A percentile compares a stretch with the other conserved stretches of the same genome.
Conservation (phyloP, 2,113 vertebrate species). For the Lipotes vexillifer region DNA sequence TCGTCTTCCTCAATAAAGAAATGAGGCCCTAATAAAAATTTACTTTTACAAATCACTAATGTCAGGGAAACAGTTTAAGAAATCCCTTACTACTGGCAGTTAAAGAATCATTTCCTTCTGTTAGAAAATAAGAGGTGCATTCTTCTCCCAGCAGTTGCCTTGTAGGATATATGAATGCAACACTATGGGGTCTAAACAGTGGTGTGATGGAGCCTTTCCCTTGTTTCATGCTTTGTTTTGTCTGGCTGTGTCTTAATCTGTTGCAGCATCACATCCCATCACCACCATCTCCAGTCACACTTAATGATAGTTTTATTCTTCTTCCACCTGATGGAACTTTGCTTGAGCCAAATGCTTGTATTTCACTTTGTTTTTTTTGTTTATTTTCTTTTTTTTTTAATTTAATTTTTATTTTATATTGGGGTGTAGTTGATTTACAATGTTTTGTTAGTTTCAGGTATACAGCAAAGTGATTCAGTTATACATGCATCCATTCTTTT, state of each 20-base stretch:
- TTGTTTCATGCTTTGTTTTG: background rate
- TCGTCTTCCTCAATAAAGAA: conserved; percentile 36
- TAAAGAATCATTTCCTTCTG: conserved; percentile 22
- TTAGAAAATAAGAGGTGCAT: conserved; percentile 6
- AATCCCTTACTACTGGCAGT: background rate
- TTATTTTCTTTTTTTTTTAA: background rate
- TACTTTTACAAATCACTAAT: background rate
- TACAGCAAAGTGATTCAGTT: background rate
- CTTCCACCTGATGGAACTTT: background rate
- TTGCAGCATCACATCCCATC: background rate
- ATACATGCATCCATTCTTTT: background rate
- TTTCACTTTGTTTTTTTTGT: conserved; percentile 8
- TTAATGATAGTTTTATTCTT: background rate
- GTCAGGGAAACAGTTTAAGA: conserved; percentile 15
- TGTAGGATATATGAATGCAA: background rate
- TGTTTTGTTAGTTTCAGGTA: background rate
- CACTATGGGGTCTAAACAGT: background rate
- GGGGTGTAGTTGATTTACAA: background rate
- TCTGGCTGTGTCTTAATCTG: background rate
- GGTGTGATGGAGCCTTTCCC: background rate
- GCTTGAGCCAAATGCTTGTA: background rate
- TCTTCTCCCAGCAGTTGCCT: background rate
- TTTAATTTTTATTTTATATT: background rate
- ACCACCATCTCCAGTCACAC: background rate
- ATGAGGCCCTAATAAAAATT: conserved; percentile 15